Base-by-base conservation (phyloP, 2,888 invertebrate genomes). In the Bellardia bayeri region DNA sequence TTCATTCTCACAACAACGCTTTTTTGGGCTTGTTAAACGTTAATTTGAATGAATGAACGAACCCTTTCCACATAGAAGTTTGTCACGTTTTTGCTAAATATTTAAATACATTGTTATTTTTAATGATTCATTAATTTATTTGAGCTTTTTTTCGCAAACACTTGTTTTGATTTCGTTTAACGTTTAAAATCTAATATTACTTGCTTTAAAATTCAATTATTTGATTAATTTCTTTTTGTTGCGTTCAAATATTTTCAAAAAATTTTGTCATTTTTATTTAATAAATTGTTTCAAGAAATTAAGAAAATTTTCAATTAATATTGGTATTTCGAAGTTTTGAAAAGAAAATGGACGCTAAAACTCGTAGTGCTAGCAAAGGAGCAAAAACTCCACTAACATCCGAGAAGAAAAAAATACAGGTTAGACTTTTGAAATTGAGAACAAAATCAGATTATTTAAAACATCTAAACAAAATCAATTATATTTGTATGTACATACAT, bases 111-210 rank as follows among this genome's bases (percentile, higher is more conserved):
- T 54, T 33, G 51, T 71, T 42, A 16, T 72, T 81, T 72, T 81
- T 74, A 61, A 68, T 63, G 72, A 72, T 37, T 69, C 40, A 75
- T 71, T 82, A 63, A 45, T 61, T 78, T 83, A 76, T 61, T 30
- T 33, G 4, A 64, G 16, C n/a, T 45, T 72, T 76, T 23, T 64
- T 78, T 58, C 14, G n/a, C 23, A 71, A 33, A 58, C 78, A 87
- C 85, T 89, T 89, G 86, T 83, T 86, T 74, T 80, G 33, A 66
- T 80, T 84, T 63, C 58, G 9, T 23, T 54, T 42, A 7, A 81
- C 71, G 16, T 82, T 68, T 40, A 3, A 37, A 64, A 83, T 71
- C 83, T 49, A 64, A 40, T 71, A 69, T 64, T 83, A 58, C 11
- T 82, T 78, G 75, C 56, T 72, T 82, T 79, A 54, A 63, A 56